These are phyloP conservation scores for Hypsibius dujardini DNA, from an alignment of 1,140 invertebrate genomes.

Conservation along the genomic window DNA sequence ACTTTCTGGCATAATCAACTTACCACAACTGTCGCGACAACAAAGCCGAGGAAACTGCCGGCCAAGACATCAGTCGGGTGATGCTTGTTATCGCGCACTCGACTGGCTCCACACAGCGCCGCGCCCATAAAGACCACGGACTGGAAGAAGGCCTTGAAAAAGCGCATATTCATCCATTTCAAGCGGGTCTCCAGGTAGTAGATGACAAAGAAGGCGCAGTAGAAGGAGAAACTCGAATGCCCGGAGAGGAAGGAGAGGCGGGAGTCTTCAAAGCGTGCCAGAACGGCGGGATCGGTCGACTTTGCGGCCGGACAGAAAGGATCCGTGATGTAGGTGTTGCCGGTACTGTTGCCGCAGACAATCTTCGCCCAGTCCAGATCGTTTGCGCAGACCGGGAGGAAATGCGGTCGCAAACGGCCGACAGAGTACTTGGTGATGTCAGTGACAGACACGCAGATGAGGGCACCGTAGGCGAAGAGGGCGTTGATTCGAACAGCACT, in stretches of 20 bases:
- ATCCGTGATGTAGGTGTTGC: slow-evolving; percentile 11
- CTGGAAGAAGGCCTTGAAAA: slow-evolving; percentile 22
- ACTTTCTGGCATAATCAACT: slow-evolving; percentile 22
- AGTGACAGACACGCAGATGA: slow-evolving; percentile 57
- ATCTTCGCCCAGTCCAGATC: slow-evolving; percentile 32
- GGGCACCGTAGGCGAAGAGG: slow-evolving; percentile 61
- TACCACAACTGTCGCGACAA: slow-evolving; percentile 40
- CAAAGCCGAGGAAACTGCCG: slow-evolving; percentile 44
- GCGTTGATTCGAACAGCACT: slow-evolving; percentile 16
- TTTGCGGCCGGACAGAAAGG: slow-evolving; percentile 15
- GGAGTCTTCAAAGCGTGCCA: slow-evolving; percentile 17
- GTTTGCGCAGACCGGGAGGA: slow-evolving; percentile 50
- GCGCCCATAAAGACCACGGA: slow-evolving; percentile 20
- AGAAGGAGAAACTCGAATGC: slow-evolving; percentile 39
- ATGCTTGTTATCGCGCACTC: slow-evolving; percentile 87
- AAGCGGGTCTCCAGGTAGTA: slow-evolving; percentile 21
- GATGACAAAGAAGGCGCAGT: slow-evolving; percentile 22
- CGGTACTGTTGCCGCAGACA: background rate
- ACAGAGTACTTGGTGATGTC: slow-evolving; percentile 79
- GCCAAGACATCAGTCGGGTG: slow-evolving; percentile 72
- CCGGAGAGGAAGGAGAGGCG: slow-evolving; percentile 42
- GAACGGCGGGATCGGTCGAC: background rate
- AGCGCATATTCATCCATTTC: background rate
- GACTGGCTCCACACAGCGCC: slow-evolving; percentile 54
- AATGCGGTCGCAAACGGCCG: slow-evolving; percentile 75